Conservation (phyloP, 2,113 vertebrate species). For the Mirounga angustirostris region DNA sequence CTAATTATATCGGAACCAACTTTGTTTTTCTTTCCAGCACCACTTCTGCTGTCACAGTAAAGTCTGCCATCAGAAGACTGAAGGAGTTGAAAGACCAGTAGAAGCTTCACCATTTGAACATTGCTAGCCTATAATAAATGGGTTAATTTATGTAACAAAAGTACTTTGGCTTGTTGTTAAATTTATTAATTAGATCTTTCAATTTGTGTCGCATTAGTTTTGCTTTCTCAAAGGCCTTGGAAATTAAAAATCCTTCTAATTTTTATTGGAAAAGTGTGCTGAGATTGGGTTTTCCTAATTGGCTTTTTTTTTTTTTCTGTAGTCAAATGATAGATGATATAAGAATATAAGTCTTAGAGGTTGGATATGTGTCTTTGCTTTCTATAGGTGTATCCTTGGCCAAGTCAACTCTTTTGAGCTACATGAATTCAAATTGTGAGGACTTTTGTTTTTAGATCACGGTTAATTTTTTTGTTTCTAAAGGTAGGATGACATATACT, state of each 20-base stretch:
- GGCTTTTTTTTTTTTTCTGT: not conserved
- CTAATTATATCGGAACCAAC: constrained; percentile 57
- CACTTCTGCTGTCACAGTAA: constrained; percentile 98
- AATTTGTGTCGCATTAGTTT: not conserved
- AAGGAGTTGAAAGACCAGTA: constrained; percentile 99
- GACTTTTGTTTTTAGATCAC: not conserved
- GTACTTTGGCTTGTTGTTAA: not conserved
- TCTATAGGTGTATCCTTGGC: not conserved
- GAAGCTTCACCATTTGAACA: constrained; percentile 61
- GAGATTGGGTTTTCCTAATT: not conserved
- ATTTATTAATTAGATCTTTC: not conserved
- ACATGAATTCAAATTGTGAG: not conserved
- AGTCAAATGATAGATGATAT: not conserved
- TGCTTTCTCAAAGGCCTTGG: not conserved
- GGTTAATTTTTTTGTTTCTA: not conserved
- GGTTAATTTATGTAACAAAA: constrained; percentile 75
- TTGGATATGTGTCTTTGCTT: not conserved
- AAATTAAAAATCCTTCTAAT: not conserved
- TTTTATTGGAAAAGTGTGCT: not conserved
- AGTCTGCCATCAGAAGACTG: constrained; percentile 99
- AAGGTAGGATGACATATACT: not conserved
- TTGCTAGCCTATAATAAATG: constrained; percentile 75
- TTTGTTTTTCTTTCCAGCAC: constrained; percentile 90
- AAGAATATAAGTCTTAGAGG: not conserved
- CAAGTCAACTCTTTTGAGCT: not conserved